A percentile compares a stretch with the other conserved stretches of the same genome.
phyloP scores from a whole-genome alignment of 2,888 invertebrate species.

The Conistra vaccinii region DNA sequence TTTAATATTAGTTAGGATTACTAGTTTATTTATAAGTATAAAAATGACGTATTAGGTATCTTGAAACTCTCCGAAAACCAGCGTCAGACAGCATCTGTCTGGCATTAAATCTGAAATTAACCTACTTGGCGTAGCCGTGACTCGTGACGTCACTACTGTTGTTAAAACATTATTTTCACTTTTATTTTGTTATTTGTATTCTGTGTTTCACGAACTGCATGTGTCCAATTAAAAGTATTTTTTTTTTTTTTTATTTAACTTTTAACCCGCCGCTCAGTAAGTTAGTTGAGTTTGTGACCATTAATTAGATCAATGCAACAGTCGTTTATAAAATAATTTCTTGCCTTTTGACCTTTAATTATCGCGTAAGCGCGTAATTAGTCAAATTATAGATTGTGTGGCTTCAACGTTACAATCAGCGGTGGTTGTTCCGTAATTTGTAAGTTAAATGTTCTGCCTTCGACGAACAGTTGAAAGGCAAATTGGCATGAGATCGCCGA shows the following conservation, averaged over 20 bases:
- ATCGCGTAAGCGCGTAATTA: constrained; percentile 24
- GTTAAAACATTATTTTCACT: too few species aligned
- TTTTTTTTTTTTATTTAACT: not conserved
- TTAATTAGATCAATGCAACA: not conserved
- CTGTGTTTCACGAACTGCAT: too few species aligned
- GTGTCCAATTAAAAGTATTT: too few species aligned
- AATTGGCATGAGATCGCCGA: not conserved
- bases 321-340: constrained; percentile 2
- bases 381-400: constrained; percentile 34
- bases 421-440: constrained; percentile 32
- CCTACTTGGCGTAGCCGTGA: too few species aligned
- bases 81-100: too few species aligned
- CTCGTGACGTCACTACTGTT: too few species aligned
- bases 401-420: not conserved
- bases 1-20: too few species aligned
- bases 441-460: constrained; percentile 37
- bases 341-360: constrained; percentile 23
- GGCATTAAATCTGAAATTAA: too few species aligned
- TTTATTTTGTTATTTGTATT: too few species aligned
- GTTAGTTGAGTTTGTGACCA: not conserved
- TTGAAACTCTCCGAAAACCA: too few species aligned
- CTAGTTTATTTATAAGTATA: too few species aligned
- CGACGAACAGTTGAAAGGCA: constrained; percentile 25
- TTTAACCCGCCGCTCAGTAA: not conserved
- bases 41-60: too few species aligned